phyloP scores from a whole-genome alignment of 2,888 invertebrate genomes.

The Dolichomitus sp. region DNA sequence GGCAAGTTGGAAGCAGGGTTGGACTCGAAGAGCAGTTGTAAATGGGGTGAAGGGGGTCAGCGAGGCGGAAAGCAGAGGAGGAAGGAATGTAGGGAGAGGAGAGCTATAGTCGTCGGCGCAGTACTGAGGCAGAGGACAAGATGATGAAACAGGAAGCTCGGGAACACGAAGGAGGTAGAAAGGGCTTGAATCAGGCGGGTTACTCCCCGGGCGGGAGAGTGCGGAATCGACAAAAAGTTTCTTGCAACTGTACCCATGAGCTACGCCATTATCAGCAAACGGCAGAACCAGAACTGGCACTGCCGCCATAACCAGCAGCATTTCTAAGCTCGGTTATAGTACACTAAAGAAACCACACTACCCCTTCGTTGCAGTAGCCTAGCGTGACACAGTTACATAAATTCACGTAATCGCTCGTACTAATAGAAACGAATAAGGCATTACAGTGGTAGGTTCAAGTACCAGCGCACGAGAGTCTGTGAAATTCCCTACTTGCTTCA shows the following conservation, averaged over 20 bases:
- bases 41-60: conserved; percentile 46
- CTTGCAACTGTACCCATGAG: conserved; percentile 56
- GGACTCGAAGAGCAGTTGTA: conserved; percentile 33
- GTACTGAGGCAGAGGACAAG: conserved; percentile 61
- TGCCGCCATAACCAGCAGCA: conserved; percentile 48
- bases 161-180: conserved; percentile 61
- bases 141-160: conserved; percentile 63
- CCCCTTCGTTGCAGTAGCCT: conserved; percentile 58
- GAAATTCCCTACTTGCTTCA: conserved; percentile 14
- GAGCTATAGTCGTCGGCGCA: conserved; percentile 35
- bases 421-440: conserved; percentile 74
- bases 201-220: conserved; percentile 26
- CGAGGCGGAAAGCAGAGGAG: conserved; percentile 39
- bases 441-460: conserved; percentile 38
- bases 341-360: conserved; percentile 41
- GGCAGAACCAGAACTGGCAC: conserved; percentile 48
- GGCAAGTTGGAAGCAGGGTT: conserved; percentile 44
- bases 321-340: conserved; percentile 8
- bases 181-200: conserved; percentile 43
- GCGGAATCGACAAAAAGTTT: conserved; percentile 76
- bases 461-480: conserved; percentile 16
- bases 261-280: conserved; percentile 31
- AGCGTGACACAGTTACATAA: conserved; percentile 73
- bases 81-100: conserved; percentile 35
- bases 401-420: conserved; percentile 69